Percentiles rank a stretch among this genome's conserved stretches.
Conservation (phyloP, 2,888 invertebrate species). For the Tromatobia lineatoria region DNA sequence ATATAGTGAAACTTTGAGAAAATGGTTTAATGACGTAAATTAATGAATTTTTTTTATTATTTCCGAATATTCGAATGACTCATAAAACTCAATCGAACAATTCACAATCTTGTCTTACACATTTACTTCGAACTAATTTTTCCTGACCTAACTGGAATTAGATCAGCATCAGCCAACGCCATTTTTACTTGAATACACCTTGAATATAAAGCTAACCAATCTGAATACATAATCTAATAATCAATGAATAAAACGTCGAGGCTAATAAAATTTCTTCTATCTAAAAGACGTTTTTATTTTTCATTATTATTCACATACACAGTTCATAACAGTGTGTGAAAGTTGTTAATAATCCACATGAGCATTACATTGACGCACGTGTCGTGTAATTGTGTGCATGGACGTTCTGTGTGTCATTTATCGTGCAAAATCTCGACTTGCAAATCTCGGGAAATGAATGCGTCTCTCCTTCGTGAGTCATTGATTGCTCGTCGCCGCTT, state of each 20-base stretch:
- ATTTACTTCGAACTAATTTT: background rate
- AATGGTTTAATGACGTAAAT: too few species aligned
- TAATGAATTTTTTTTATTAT: too few species aligned
- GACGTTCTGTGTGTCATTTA: background rate
- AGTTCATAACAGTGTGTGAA: background rate
- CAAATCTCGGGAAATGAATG: background rate
- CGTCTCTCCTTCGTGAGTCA: constrained; percentile 19
- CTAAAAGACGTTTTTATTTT: background rate
- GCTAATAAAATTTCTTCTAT: background rate
- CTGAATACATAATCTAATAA: background rate
- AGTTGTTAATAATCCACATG: background rate
- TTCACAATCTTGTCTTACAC: background rate
- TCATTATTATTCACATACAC: background rate
- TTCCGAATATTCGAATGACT: too few species aligned
- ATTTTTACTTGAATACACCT: background rate
- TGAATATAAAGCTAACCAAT: background rate
- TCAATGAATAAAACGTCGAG: background rate
- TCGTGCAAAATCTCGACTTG: background rate
- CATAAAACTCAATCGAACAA: too few species aligned
- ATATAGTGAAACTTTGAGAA: too few species aligned
- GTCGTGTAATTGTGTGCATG: background rate
- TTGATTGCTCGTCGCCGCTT: constrained; percentile 10
- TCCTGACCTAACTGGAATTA: background rate
- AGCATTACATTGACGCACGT: background rate
- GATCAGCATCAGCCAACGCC: background rate